These are phyloP conservation scores for Pelecanoides urinatrix DNA, from an alignment of 2,113 vertebrate genomes.

Conservation along the genomic window DNA sequence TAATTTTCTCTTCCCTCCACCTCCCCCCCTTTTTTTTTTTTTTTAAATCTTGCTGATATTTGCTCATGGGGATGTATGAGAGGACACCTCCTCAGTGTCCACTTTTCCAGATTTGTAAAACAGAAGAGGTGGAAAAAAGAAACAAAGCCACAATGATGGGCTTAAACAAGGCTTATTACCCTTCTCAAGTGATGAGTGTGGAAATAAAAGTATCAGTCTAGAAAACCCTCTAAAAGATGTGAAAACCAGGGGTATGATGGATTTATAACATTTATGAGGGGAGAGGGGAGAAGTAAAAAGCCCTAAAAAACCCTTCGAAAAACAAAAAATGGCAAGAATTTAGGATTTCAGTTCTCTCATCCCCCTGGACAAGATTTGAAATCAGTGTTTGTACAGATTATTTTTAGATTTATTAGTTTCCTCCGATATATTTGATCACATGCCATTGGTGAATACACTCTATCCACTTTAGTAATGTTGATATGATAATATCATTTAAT, in stretches of 20 bases:
- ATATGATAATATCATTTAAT: neutral
- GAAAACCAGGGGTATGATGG: neutral
- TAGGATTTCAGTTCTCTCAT: neutral
- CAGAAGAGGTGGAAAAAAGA: neutral
- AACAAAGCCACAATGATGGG: neutral
- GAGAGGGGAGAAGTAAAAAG: neutral
- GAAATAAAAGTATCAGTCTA: neutral
- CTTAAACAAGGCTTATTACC: neutral
- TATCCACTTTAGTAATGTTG: neutral
- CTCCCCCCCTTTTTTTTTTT: neutral
- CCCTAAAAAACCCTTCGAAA: neutral
- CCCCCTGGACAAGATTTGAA: neutral
- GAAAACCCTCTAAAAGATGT: neutral
- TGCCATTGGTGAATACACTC: neutral
- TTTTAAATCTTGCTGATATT: neutral
- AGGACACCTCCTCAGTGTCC: neutral
- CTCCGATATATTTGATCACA: neutral
- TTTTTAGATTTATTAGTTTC: neutral
- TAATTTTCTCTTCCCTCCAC: neutral
- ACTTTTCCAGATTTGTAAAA: neutral
- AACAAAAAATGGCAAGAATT: neutral
- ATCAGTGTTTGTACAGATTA: neutral
- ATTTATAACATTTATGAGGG: neutral
- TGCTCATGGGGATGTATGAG: neutral
- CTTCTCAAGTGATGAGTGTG: neutral